These are phyloP conservation scores for Ochlodes sylvanus DNA, from an alignment of 2,888 invertebrate species.

Conservation along the genomic window DNA sequence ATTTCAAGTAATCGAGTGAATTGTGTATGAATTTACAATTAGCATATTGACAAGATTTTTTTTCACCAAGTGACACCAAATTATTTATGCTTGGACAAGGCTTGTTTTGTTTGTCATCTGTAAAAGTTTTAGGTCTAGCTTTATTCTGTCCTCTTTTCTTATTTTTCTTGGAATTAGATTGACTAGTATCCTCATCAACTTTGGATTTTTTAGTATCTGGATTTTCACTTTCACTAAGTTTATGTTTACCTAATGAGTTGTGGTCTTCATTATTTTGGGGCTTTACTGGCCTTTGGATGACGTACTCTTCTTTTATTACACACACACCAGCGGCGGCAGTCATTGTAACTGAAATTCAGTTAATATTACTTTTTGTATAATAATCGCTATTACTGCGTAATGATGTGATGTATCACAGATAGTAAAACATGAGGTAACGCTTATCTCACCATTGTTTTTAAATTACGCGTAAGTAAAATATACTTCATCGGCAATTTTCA, in stretches of 20 bases:
- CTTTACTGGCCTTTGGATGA: slow-evolving; percentile 58
- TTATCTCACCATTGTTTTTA: no score
- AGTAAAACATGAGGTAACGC: no score
- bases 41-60: slow-evolving; percentile 82
- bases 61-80: slow-evolving; percentile 67
- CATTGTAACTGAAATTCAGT: slow-evolving; percentile 49
- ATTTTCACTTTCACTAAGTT: slow-evolving; percentile 54
- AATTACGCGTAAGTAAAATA: no score
- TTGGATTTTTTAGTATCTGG: slow-evolving; percentile 58
- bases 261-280: slow-evolving; percentile 42
- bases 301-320: slow-evolving; percentile 71
- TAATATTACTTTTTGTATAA: no score
- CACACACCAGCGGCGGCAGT: slow-evolving; percentile 67
- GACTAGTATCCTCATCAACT: slow-evolving; percentile 48
- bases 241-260: slow-evolving; percentile 59
- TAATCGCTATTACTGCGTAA: no score
- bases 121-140: slow-evolving; percentile 89
- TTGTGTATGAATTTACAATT: slow-evolving; percentile 93
- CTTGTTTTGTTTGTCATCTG: slow-evolving; percentile 84
- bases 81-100: slow-evolving; percentile 89
- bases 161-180: slow-evolving; percentile 49
- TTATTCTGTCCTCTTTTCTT: slow-evolving; percentile 90
- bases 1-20: slow-evolving; percentile 88
- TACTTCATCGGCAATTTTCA: no score
- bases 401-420: no score